Conservation (phyloP, 2,797 vertebrate species). For the Lacerta bilineata region DNA sequence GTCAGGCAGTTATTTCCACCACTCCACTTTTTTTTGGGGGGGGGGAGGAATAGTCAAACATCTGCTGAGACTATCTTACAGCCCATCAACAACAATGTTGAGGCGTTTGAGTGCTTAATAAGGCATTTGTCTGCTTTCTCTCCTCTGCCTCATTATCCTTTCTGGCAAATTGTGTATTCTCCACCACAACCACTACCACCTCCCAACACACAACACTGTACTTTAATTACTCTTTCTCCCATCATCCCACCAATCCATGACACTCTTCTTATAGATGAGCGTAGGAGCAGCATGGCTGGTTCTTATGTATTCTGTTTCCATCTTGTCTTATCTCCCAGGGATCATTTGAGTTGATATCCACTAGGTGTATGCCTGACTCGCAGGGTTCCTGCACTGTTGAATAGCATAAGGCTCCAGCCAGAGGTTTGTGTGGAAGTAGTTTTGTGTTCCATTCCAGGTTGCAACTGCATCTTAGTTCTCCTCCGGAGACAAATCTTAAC, state of each 20-base stretch:
- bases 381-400: neutral
- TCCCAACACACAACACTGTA: neutral
- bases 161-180: slow-evolving; percentile 5
- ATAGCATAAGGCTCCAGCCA: neutral
- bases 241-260: neutral
- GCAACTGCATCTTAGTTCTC: neutral
- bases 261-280: neutral
- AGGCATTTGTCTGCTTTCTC: slow-evolving; percentile 6
- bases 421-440: neutral
- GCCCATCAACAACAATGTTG: neutral
- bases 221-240: slow-evolving; percentile 10
- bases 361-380: slow-evolving; percentile 2
- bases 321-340: neutral
- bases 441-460: neutral
- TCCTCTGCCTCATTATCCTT: slow-evolving; percentile 14
- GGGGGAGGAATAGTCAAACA: neutral
- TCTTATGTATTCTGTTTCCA: neutral
- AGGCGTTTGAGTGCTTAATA: neutral
- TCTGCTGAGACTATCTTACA: neutral
- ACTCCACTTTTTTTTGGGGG: neutral
- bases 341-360: slow-evolving; percentile 6
- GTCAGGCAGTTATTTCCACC: slow-evolving; percentile 20
- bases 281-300: neutral
- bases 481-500: slow-evolving; percentile 17
- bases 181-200: neutral